phyloP scores from a whole-genome alignment of 37 sponge, comb jelly and placozoan species.

The Spongilla lacustris region DNA sequence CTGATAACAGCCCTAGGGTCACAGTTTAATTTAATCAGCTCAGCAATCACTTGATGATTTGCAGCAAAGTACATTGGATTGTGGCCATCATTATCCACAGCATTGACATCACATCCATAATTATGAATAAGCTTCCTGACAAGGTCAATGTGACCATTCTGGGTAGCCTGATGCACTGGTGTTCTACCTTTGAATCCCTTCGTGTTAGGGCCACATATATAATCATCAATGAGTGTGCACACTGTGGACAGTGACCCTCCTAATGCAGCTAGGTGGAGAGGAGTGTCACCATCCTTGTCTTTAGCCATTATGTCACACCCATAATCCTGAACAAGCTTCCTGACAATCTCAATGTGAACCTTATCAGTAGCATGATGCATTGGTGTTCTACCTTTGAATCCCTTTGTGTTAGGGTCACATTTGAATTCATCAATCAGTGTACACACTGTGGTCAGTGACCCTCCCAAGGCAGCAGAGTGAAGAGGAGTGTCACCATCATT shows the following conservation, averaged over 20 bases:
- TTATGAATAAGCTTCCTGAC: neutral
- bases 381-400: neutral
- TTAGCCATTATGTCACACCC: conserved; percentile 4
- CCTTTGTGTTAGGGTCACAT: neutral
- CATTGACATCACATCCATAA: conserved; percentile 9
- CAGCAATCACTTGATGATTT: conserved; percentile 1
- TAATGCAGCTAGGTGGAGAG: conserved; percentile 3
- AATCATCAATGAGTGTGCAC: conserved; percentile 11
- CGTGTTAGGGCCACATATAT: neutral
- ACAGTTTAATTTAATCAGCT: neutral
- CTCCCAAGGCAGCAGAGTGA: neutral
- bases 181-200: neutral
- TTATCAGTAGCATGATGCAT: conserved; percentile 3
- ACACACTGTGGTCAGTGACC: neutral
- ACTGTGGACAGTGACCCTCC: conserved; percentile 5
- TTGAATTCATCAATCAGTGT: neutral
- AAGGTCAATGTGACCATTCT: conserved; percentile 6
- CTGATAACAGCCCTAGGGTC: neutral
- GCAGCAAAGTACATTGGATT: neutral
- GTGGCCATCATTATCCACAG: neutral
- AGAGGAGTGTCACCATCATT: neutral
- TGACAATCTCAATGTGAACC: neutral
- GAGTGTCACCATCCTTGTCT: conserved; percentile 4
- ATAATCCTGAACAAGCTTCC: conserved; percentile 5
- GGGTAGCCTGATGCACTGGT: neutral